Percentiles rank a stretch among this genome's conserved stretches.
These are phyloP conservation scores for Molanna angustata DNA, from an alignment of 2,888 invertebrate species.

Conservation along the genomic window DNA sequence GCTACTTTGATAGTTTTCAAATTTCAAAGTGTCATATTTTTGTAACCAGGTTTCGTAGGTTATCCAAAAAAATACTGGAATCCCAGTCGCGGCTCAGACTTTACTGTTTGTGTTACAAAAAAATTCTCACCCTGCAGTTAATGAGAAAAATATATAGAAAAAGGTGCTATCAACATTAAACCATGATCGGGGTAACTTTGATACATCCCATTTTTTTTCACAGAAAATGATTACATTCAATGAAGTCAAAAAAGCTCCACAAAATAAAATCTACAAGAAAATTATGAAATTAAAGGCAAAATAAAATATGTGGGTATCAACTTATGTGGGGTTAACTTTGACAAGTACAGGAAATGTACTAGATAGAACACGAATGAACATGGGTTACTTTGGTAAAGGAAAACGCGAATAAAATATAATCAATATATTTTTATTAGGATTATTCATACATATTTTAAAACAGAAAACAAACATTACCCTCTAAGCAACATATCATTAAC, in stretches of 20 bases:
- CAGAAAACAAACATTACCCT: background rate
- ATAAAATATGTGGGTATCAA: too few relatives aligned
- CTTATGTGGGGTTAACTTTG: too few relatives aligned
- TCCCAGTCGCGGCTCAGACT: slow-evolving; percentile 1
- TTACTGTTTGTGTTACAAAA: slow-evolving; percentile 1
- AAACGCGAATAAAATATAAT: too few relatives aligned
- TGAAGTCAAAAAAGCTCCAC: too few relatives aligned
- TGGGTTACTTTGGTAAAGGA: too few relatives aligned
- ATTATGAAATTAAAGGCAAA: too few relatives aligned
- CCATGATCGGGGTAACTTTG: too few relatives aligned
- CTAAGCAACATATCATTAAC: background rate
- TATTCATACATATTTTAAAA: background rate
- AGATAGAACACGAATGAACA: too few relatives aligned
- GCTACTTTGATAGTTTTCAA: slow-evolving; percentile 3
- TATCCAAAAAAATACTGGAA: slow-evolving; percentile 5
- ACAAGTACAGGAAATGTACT: too few relatives aligned
- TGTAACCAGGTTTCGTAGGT: slow-evolving; percentile 5
- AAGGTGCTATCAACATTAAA: slow-evolving; percentile 5
- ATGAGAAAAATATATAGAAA: slow-evolving; percentile 3
- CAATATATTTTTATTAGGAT: background rate
- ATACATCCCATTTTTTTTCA: too few relatives aligned
- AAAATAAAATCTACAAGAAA: too few relatives aligned
- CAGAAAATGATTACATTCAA: too few relatives aligned
- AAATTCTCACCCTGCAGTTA: slow-evolving; percentile 3
- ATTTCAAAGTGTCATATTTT: slow-evolving; percentile 5